Base-by-base conservation (phyloP, 1,140 invertebrate genomes). In the Pseudomyrmex cubaensis region DNA sequence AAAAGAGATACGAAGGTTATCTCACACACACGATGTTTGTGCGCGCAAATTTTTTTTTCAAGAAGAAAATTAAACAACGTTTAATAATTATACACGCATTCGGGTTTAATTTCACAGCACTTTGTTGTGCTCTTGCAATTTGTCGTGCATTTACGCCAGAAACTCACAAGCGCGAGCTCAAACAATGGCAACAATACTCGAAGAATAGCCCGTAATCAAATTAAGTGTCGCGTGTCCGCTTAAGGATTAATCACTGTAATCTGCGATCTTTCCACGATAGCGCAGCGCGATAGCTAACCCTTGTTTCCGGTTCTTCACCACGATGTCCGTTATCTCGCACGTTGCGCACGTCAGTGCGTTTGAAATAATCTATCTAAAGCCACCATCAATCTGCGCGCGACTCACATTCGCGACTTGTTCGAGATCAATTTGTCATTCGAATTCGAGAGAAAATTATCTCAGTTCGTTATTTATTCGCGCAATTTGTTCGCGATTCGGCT, bases 201-300 rank as follows among this genome's bases (percentile, higher is more conserved):
- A 46, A 73, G 67, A 52, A 82, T 52, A 82, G 70, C 44, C 56
- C 54, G 64, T 82, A 86, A 74, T 84, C 73, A 78, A 87, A 87
- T 87, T 87, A 87, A 87, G 83, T 87, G 85, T 82, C 73, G 73
- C 59, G 44, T 61, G 66, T 56, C 67, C 66, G 61, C 56, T 87
- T 69, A 57, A 78, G 85, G 85, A 73, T 78, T 85, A 85, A 78
- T 83, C 86, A 87, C 86, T 87, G 66, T 87, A 82, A 87, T 87
- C 70, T 77, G 50, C 46, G 48, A 86, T 87, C 76, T 87, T 84
- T 78, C 85, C 80, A 62, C 73, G 86, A 86, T 87, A 84, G 86
- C 82, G 78, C 57, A 59, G 9, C 59, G 61, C 73, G 35, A 73
- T 13, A 73, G 52, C 9, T 59, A 70, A 17, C 76, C 10, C 83